Evolutionary conservation across 2,113 vertebrate genomes (phyloP), one percentile per base, ranked within the genome.

Genomic region (Prolemur simus): DNA sequence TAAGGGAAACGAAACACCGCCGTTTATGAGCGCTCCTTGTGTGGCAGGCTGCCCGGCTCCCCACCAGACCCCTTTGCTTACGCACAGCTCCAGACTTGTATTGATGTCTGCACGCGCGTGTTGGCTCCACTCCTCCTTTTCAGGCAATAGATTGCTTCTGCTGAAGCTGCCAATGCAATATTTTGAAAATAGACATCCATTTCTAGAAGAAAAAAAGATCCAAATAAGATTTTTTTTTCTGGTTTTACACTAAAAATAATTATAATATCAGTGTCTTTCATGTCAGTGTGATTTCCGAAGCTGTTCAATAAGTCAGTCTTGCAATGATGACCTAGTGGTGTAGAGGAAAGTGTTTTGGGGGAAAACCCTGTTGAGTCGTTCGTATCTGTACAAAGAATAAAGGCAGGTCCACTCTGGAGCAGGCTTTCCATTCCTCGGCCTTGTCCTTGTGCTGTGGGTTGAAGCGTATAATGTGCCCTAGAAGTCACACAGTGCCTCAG

Each of bases 111-210:
- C 89, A 94, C 58, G 97, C 98, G 95, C 97, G 97, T 98, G 98
- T 95, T 98, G 98, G 97, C 98, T 95, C 97, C 54, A 98, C 96
- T 96, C 96, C 96, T 92, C 97, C 98, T 98, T 97, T 94, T 96
- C 97, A 94, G 98, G 97, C 89, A 54, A 98, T 98, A 98, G 97
- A 98, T 98, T 94, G 95, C 97, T 98, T 95, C 69, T 97, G 96
- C 97, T 54, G 93, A 97, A 97, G 97, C 98, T 98, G 98, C 98
- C 98, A 98, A 98, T 97, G 98, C 98, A 98, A 98, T 98, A 95
- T 98, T 98, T 97, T 97, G 96, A 97, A 98, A 98, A 98, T 96
- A 98, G 97, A 97, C 93, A 95, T 96, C 96, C 97, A 95, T 92
- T 97, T 96, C 82, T 90, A 95, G 68, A 93, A 96, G 88, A 86